Conservation (phyloP, 1,140 invertebrate species). For the Cherax quadricarinatus region DNA sequence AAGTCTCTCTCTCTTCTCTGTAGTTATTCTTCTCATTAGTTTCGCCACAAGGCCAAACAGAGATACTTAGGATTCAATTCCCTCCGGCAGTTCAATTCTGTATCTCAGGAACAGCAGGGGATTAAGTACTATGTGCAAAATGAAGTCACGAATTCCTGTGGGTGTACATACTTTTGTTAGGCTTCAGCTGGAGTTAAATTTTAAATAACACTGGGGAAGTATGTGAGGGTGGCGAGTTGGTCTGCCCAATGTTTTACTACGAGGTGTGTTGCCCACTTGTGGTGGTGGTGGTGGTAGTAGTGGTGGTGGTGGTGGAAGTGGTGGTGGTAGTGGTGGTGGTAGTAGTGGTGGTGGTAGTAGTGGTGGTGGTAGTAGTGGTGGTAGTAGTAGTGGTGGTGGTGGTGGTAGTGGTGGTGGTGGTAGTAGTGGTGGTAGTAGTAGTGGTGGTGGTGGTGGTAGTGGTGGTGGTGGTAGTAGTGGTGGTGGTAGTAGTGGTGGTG, state of each 20-base stretch:
- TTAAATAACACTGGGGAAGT: constrained; percentile 18
- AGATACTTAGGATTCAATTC: no score
- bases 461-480: neutral
- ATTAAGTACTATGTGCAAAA: no score
- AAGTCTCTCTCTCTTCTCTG: no score
- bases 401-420: no score
- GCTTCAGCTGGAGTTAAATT: constrained; percentile 27
- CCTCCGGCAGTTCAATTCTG: no score
- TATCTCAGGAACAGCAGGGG: no score
- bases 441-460: no score
- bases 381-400: neutral
- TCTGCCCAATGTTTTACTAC: neutral
- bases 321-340: neutral
- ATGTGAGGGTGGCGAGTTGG: neutral
- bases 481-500: neutral
- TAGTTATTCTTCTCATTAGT: no score
- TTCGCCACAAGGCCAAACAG: no score
- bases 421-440: no score
- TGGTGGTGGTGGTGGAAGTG: neutral
- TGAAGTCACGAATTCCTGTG: constrained; percentile 22
- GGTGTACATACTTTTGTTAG: constrained; percentile 26
- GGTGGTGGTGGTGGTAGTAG: no score
- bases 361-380: neutral
- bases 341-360: neutral
- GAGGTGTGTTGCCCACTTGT: neutral